Conservation (phyloP, 2,797 vertebrate genomes). For the Sylvia borin region DNA sequence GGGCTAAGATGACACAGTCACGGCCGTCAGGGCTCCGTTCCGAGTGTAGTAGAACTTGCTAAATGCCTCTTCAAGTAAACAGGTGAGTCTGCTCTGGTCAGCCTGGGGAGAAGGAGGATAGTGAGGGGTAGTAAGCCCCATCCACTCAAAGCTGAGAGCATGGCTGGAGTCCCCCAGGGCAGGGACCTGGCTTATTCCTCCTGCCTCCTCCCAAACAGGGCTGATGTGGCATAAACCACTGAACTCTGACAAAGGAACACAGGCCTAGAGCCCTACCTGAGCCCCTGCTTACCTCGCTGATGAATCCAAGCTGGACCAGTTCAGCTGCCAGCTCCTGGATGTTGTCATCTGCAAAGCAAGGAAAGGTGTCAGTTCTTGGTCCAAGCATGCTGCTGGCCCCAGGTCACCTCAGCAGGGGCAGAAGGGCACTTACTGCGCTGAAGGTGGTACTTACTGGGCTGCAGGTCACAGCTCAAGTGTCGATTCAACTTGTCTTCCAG, state of each 20-base stretch:
- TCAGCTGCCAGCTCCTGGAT: slow-evolving; percentile 95
- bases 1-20: slow-evolving; percentile 93
- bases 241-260: neutral
- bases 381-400: accelerated
- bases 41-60: slow-evolving; percentile 92
- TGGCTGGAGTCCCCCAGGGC: neutral
- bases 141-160: neutral
- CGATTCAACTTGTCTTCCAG: slow-evolving; percentile 98
- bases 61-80: slow-evolving; percentile 96
- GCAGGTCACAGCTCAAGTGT: slow-evolving; percentile 96
- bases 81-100: slow-evolving; percentile 91
- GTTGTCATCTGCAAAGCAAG: slow-evolving; percentile 87
- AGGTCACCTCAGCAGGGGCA: accelerated
- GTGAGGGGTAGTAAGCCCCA: neutral
- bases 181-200: neutral
- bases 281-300: slow-evolving; percentile 87
- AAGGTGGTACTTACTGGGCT: slow-evolving; percentile 84
- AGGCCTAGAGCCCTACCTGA: neutral
- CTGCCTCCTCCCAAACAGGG: neutral
- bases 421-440: slow-evolving; percentile 81
- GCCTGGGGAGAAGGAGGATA: slow-evolving; percentile 75
- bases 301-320: slow-evolving; percentile 96
- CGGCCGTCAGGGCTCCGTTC: slow-evolving; percentile 90
- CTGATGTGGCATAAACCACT: neutral
- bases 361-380: neutral